phyloP scores from a whole-genome alignment of 2,888 invertebrate species.

The Copidosoma aretas region DNA sequence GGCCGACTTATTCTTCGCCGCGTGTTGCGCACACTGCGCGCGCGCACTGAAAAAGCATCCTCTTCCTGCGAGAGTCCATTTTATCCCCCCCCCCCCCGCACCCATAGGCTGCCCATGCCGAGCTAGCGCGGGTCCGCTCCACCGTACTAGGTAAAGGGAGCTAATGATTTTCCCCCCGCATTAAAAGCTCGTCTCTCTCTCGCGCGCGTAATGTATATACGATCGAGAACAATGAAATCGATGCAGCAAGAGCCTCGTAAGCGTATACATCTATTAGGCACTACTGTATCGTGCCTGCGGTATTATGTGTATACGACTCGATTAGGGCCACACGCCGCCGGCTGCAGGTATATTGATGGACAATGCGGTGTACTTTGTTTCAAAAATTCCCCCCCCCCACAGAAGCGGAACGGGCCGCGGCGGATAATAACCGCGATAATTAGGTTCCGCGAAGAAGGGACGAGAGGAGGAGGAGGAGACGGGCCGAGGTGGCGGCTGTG shows the following conservation, averaged over 20 bases:
- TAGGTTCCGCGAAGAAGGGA: conserved; percentile 51
- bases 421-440: conserved; percentile 52
- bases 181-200: conserved; percentile 17
- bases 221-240: conserved; percentile 8
- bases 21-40: too few relatives aligned
- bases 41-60: too few relatives aligned
- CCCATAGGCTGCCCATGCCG: too few relatives aligned
- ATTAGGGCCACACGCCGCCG: conserved; percentile 8
- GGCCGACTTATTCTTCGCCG: too few relatives aligned
- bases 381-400: conserved; percentile 40
- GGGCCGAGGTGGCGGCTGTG: not conserved
- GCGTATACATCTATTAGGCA: not conserved
- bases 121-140: too few relatives aligned
- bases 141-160: too few relatives aligned
- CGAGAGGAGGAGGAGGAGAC: not conserved
- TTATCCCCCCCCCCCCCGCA: too few relatives aligned
- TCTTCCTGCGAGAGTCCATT: too few relatives aligned
- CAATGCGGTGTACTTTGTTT: conserved; percentile 10
- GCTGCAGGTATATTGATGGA: not conserved
- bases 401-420: conserved; percentile 48
- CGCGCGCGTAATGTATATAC: not conserved
- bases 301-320: too few relatives aligned
- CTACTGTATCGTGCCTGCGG: too few relatives aligned
- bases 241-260: conserved; percentile 5
- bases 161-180: conserved; percentile 12